phyloP scores from a whole-genome alignment of 2,113 vertebrate genomes.

The Lichenostomus cassidix region DNA sequence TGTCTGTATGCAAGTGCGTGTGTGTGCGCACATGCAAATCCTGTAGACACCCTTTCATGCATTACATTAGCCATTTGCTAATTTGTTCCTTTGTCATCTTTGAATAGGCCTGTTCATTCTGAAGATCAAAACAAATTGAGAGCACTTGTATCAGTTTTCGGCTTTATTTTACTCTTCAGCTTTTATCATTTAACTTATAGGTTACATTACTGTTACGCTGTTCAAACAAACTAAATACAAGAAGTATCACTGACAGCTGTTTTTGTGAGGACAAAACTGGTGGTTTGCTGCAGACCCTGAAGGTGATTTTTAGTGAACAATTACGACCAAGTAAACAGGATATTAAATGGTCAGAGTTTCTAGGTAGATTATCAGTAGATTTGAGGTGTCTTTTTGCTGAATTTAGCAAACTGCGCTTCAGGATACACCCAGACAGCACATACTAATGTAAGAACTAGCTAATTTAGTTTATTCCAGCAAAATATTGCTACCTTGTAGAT shows the following conservation, averaged over 20 bases:
- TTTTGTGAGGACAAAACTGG: constrained; percentile 20
- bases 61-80: constrained; percentile 53
- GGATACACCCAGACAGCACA: constrained; percentile 5
- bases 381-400: constrained; percentile 15
- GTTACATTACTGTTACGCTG: not conserved
- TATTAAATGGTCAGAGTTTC: constrained; percentile 19
- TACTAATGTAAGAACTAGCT: not conserved
- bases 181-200: constrained; percentile 47
- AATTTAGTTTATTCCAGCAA: not conserved
- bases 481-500: not conserved
- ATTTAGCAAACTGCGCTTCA: constrained; percentile 18
- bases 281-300: constrained; percentile 44
- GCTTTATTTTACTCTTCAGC: constrained; percentile 53
- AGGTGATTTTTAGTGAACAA: constrained; percentile 5
- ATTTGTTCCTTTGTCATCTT: constrained; percentile 66
- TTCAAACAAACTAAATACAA: constrained; percentile 37
- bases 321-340: constrained; percentile 28
- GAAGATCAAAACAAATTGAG: constrained; percentile 50
- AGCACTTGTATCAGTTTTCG: constrained; percentile 34
- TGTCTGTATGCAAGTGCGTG: not conserved
- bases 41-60: not conserved
- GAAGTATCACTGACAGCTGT: constrained; percentile 20
- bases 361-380: constrained; percentile 9
- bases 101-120: constrained; percentile 45
- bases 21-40: not conserved